A percentile compares a stretch with the other conserved stretches of the same genome.
phyloP scores from a whole-genome alignment of 2,113 vertebrate species.

The Malurus alboscapulatus region DNA sequence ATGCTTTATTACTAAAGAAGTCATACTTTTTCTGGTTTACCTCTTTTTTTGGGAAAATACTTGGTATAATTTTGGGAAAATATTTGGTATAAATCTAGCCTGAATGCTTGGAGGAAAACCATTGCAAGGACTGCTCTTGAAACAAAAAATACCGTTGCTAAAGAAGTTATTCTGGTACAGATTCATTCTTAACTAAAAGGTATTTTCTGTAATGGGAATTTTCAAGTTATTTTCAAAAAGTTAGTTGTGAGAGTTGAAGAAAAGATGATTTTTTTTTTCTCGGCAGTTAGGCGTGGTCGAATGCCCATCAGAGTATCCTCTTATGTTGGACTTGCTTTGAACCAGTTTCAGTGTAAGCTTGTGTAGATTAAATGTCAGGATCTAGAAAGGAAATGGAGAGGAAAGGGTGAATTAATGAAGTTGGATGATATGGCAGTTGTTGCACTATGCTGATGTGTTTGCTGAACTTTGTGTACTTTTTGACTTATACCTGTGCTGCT shows the following conservation, averaged over 20 bases:
- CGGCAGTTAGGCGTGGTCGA: background rate
- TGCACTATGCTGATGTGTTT: background rate
- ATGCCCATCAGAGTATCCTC: background rate
- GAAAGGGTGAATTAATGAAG: background rate
- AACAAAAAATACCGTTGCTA: background rate
- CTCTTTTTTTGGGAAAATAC: background rate
- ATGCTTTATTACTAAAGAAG: background rate
- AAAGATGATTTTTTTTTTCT: background rate
- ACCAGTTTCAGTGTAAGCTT: background rate
- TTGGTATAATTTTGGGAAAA: background rate
- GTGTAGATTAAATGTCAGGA: background rate
- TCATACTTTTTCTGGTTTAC: background rate
- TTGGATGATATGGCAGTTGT: background rate
- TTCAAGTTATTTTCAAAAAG: background rate
- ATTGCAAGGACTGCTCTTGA: background rate
- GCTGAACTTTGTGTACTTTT: constrained; percentile 3
- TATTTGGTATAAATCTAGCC: background rate
- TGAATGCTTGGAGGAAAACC: background rate
- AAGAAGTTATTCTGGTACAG: background rate
- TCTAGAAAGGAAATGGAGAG: background rate
- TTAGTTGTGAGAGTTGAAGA: background rate
- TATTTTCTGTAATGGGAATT: background rate
- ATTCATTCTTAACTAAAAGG: background rate
- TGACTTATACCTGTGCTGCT: background rate
- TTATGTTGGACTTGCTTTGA: background rate